A percentile compares a stretch with the other conserved stretches of the same genome.
Evolutionary conservation across 2,888 invertebrate species (phyloP).

Genomic region (Standfussiana lucernea): DNA sequence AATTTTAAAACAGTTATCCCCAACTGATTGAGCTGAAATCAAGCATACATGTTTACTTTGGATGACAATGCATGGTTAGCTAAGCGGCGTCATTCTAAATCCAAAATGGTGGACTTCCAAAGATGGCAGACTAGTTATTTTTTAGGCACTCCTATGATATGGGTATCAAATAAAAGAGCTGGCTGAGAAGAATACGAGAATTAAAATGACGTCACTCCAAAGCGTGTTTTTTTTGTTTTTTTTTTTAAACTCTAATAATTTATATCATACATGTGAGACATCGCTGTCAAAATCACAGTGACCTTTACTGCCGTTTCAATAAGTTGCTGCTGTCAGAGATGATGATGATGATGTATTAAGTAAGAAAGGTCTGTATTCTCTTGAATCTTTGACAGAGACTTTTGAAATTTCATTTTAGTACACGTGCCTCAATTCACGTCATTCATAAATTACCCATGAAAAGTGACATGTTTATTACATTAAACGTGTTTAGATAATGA

Average conservation of each 20-base stretch:
- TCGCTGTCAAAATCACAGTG: not conserved
- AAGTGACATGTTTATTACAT: not conserved
- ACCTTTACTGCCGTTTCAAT: not conserved
- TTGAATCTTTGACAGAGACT: not conserved
- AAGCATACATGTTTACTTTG: too few relatives aligned
- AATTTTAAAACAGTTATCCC: too few relatives aligned
- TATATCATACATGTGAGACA: not conserved
- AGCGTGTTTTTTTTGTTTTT: too few relatives aligned
- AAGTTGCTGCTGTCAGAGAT: not conserved
- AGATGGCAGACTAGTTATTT: not conserved
- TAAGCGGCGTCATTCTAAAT: too few relatives aligned
- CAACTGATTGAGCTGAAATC: not conserved
- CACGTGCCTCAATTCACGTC: not conserved
- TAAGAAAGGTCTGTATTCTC: not conserved
- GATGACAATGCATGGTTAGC: too few relatives aligned
- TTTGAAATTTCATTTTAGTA: not conserved
- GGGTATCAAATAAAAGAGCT: not conserved
- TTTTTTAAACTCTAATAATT: not conserved
- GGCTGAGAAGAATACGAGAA: not conserved
- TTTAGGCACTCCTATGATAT: not conserved
- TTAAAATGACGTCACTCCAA: not conserved
- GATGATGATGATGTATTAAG: too few relatives aligned
- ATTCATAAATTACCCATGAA: not conserved
- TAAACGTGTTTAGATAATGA: conserved; percentile 4
- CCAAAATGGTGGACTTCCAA: not conserved